Evolutionary conservation across 2,797 vertebrate species (phyloP).

Genomic region (Typhlichthys subterraneus): DNA sequence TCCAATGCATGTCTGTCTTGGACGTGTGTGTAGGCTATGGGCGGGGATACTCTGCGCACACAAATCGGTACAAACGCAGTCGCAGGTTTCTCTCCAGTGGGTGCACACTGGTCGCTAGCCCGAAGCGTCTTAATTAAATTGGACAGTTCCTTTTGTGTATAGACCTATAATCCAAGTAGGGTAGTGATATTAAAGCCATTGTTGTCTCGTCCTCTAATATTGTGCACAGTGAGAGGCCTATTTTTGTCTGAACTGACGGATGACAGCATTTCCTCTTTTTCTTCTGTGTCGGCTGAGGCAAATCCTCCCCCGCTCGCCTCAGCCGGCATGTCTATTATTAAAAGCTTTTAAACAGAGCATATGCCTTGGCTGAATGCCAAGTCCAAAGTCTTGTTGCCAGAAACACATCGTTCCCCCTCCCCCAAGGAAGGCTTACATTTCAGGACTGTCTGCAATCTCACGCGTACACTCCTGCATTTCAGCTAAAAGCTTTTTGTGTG

Average conservation of each 20-base stretch:
- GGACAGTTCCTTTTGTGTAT: background rate
- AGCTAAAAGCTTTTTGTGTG: conserved; percentile 99
- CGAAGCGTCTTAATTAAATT: background rate
- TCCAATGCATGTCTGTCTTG: too few species aligned
- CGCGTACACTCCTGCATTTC: conserved; percentile 90
- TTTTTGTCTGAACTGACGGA: conserved; percentile 35
- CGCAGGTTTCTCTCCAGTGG: too few species aligned
- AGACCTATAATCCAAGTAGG: background rate
- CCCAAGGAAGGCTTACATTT: conserved; percentile 81
- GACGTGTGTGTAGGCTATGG: background rate
- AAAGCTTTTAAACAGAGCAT: conserved; percentile 84
- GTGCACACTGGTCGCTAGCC: too few species aligned
- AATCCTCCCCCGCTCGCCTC: conserved; percentile 37
- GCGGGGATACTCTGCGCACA: too few species aligned
- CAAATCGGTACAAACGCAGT: too few species aligned
- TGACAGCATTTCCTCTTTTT: conserved; percentile 23
- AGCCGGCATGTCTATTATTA: conserved; percentile 71
- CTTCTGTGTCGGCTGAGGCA: conserved; percentile 39
- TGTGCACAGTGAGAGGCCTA: conserved; percentile 18
- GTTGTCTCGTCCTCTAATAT: conserved; percentile 11
- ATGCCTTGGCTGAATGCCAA: conserved; percentile 63
- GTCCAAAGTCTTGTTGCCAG: conserved; percentile 71
- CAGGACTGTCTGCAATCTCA: conserved; percentile 88
- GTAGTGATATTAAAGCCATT: background rate
- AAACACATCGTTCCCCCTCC: conserved; percentile 59